Conservation (phyloP, 2,888 invertebrate genomes). For the Latrodectus elegans region DNA sequence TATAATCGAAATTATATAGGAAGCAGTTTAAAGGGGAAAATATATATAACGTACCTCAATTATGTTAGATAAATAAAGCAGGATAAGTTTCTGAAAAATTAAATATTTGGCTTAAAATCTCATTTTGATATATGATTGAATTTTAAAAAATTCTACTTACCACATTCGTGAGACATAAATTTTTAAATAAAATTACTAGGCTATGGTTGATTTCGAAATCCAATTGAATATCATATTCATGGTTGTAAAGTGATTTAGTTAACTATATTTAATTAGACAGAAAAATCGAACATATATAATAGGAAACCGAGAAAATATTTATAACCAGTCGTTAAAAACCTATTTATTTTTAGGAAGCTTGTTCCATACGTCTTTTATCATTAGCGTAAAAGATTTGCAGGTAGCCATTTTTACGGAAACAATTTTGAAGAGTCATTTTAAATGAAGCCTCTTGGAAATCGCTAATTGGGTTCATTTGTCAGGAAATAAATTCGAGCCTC, state of each 20-base stretch:
- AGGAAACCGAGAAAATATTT: slow-evolving; percentile 54
- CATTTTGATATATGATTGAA: no score
- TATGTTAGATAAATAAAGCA: no score
- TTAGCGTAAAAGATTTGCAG: slow-evolving; percentile 46
- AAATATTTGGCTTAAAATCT: no score
- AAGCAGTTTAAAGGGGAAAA: no score
- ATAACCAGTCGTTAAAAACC: slow-evolving; percentile 64
- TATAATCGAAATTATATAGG: no score
- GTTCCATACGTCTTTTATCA: slow-evolving; percentile 52
- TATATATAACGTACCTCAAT: no score
- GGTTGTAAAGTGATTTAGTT: not conserved
- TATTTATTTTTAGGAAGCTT: slow-evolving; percentile 59
- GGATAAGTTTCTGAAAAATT: no score
- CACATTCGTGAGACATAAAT: no score
- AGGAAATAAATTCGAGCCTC: not conserved
- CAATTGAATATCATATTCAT: no score
- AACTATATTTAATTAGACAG: not conserved
- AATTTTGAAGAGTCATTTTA: not conserved
- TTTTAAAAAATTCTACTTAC: no score
- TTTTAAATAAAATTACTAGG: no score
- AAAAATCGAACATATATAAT: not conserved
- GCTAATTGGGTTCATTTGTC: not conserved
- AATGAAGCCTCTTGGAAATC: not conserved
- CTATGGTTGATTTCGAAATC: no score
- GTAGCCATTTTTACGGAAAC: not conserved